Evolutionary conservation across 2,113 vertebrate genomes (phyloP), one percentile per base, ranked within the genome.

Genomic region (Danionella cerebrum): DNA sequence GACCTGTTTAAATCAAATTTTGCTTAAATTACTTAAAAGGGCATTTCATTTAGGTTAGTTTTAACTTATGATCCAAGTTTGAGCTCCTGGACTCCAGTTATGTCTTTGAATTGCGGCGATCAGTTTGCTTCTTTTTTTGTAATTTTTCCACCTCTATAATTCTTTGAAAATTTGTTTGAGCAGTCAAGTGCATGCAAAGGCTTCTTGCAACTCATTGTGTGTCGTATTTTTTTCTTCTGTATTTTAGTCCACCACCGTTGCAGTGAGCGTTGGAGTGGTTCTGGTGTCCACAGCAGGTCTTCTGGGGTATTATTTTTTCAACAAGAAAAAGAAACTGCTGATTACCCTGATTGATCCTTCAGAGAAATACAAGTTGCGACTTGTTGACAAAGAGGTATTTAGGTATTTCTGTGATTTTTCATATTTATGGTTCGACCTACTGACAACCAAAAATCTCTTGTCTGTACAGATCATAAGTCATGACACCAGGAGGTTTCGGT

Each of bases 401-500:
- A 2, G 6, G 8, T 51, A 9, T 51, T 6, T n/a, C 13, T 29
- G 4, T 27, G 3, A 18, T 21, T 14, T 27, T 3, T n/a, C 13
- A 12, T n/a, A 2, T 8, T n/a, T 7, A 3, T 12, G 4, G n/a
- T 18, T 27, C 18, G 21, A 35, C 18, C 1, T 3, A 14, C 14
- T 19, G 27, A 66, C 3, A 13, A 38, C n/a, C 22, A 22, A 31
- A 12, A 10, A 3, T 1, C 39, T 13, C 47, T 14, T 8, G 14
- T 29, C 14, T 14, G 4, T 62, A 21, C 64, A 90, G 87, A 76
- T 82, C 2, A 75, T 88, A 71, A 87, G 80, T 63, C 84, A 86
- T 57, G 84, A 90, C 67, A 89, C 87, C 44, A 80, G 76, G 65
- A 82, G 71, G 58, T 86, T 90, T 50, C 86, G 86, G 29, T 90